phyloP scores from a whole-genome alignment of 2,113 vertebrate species.

The Athene cunicularia region DNA sequence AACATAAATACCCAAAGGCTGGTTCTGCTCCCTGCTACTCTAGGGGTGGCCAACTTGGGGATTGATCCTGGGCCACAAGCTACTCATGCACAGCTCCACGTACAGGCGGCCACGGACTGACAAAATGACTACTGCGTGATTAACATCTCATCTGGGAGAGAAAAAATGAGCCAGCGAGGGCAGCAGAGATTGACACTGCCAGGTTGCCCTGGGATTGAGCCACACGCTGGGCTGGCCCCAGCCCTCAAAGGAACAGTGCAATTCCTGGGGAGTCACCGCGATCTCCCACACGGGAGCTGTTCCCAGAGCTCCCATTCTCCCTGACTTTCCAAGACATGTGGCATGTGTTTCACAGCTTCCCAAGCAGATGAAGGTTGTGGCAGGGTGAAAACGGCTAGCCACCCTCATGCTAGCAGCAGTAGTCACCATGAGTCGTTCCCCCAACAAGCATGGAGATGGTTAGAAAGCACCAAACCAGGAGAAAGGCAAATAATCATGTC shows the following conservation, averaged over 20 bases:
- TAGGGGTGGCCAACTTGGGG: background rate
- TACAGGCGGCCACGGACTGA: background rate
- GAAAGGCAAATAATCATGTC: background rate
- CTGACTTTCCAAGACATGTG: constrained; percentile 6
- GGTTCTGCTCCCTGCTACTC: background rate
- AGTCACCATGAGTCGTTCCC: background rate
- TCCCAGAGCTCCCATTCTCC: constrained; percentile 23
- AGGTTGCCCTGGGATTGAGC: constrained; percentile 10
- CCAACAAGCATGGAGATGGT: background rate
- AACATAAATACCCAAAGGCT: background rate
- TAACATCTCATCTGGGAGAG: background rate
- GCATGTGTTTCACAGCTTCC: background rate
- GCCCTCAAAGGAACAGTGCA: constrained; percentile 1
- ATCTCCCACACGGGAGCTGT: background rate
- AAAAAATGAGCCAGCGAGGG: background rate
- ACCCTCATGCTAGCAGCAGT: background rate
- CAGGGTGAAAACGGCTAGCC: background rate
- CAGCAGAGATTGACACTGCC: constrained; percentile 46
- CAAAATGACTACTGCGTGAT: background rate
- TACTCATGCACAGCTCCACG: background rate
- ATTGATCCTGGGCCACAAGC: accelerated
- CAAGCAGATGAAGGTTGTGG: background rate
- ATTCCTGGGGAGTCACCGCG: constrained; percentile 32
- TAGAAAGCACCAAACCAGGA: background rate
- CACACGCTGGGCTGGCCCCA: background rate